A percentile compares a stretch with the other conserved stretches of the same genome.
Evolutionary conservation across 2,888 invertebrate species (phyloP).

Genomic region (Agrochola lychnidis): DNA sequence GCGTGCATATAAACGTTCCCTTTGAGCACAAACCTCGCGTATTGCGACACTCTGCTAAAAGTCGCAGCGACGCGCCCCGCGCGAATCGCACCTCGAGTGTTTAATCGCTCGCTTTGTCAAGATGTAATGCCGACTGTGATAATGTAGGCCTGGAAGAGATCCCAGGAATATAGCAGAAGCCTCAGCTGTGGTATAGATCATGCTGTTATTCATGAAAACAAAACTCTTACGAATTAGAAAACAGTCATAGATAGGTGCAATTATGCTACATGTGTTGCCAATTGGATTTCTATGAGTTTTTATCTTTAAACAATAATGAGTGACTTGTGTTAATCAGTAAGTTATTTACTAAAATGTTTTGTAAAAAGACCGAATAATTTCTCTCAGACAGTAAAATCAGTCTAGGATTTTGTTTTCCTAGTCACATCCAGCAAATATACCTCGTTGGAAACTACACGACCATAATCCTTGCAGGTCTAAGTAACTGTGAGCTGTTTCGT

Average conservation of each 20-base stretch:
- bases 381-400: no score
- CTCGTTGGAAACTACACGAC: conserved; percentile 35
- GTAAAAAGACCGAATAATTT: no score
- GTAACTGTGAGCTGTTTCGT: conserved; percentile 57
- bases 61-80: conserved; percentile 60
- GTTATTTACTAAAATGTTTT: no score
- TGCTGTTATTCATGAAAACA: no score
- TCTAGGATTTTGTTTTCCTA: not conserved
- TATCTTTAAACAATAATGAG: no score
- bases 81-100: conserved; percentile 74
- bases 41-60: conserved; percentile 77
- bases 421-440: conserved; percentile 52
- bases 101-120: conserved; percentile 85
- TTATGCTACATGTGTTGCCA: no score
- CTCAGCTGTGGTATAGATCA: no score
- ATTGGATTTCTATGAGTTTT: no score
- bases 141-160: conserved; percentile 46
- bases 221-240: not conserved
- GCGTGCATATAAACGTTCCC: conserved; percentile 68
- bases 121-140: conserved; percentile 70
- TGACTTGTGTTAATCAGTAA: no score
- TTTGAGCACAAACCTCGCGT: conserved; percentile 66
- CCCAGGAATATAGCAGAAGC: not conserved
- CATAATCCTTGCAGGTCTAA: conserved; percentile 54
- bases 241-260: no score